Conservation (phyloP, 2,888 invertebrate genomes). For the Drosophila paramelanica region DNA sequence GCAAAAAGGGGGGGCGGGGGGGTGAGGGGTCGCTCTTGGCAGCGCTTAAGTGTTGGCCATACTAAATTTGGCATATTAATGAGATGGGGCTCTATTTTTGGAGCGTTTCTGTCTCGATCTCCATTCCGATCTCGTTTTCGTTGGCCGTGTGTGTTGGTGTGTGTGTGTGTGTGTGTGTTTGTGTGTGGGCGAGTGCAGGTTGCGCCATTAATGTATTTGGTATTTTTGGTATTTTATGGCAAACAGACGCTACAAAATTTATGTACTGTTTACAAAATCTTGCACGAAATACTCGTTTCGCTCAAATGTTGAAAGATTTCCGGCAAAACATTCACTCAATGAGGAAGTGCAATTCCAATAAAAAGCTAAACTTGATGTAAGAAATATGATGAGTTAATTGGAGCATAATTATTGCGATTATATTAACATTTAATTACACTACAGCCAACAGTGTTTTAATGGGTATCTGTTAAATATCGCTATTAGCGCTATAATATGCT, state of each 20-base stretch:
- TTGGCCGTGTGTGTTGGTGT: conserved; percentile 3
- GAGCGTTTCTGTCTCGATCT: conserved; percentile 41
- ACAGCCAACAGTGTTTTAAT: no score
- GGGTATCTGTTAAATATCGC: no score
- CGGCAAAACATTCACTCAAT: conserved; percentile 36
- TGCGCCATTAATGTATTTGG: conserved; percentile 65
- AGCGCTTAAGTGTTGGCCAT: conserved; percentile 39
- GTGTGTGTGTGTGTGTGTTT: neutral
- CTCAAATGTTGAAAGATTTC: conserved; percentile 62
- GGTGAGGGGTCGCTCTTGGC: conserved; percentile 3
- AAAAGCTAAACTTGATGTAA: conserved; percentile 1
- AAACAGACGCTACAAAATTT: conserved; percentile 56
- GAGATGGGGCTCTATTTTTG: conserved; percentile 70
- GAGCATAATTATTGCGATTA: neutral
- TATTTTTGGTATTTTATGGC: conserved; percentile 67
- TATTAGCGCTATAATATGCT: no score
- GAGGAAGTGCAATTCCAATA: conserved; percentile 53
- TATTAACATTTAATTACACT: no score
- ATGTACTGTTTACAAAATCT: conserved; percentile 67
- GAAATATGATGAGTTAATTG: neutral
- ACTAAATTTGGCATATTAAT: conserved; percentile 71
- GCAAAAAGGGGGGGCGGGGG: neutral
- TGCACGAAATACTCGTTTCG: conserved; percentile 31
- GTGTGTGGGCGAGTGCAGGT: conserved; percentile 42
- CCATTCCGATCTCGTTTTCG: conserved; percentile 37